Conservation (phyloP, 2,113 vertebrate species). For the Uria lomvia region DNA sequence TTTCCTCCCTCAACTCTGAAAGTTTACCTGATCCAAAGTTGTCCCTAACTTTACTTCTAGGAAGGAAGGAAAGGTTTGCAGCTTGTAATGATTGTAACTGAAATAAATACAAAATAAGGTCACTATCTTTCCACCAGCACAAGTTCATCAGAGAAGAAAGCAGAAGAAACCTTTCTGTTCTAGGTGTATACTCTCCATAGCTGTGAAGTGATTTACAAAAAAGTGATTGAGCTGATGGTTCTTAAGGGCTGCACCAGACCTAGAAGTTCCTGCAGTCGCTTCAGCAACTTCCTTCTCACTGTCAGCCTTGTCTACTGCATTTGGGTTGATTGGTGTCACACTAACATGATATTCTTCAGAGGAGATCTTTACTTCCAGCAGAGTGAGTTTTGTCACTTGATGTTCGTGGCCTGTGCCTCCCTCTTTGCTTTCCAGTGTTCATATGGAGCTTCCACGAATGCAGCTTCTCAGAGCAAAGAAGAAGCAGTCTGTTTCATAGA, state of each 20-base stretch:
- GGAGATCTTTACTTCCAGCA: background rate
- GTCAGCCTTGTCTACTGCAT: background rate
- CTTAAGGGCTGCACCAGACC: background rate
- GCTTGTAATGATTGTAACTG: background rate
- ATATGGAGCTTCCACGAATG: background rate
- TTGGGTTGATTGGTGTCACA: background rate
- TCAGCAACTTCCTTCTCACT: background rate
- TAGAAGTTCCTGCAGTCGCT: background rate
- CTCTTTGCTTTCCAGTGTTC: background rate
- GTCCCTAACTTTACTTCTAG: background rate
- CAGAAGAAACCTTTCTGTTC: background rate
- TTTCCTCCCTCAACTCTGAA: background rate
- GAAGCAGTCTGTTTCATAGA: background rate
- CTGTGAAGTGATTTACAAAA: background rate
- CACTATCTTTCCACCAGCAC: background rate
- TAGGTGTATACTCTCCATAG: background rate
- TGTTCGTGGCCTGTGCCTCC: background rate
- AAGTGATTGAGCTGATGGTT: background rate
- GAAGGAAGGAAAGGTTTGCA: background rate
- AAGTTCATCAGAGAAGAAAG: background rate
- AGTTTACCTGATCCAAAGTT: background rate
- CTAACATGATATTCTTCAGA: background rate
- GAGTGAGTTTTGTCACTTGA: background rate
- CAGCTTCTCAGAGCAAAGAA: background rate
- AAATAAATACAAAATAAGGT: background rate